Evolutionary conservation across 2,888 invertebrate species (phyloP).

Genomic region (Galeruca laticollis): DNA sequence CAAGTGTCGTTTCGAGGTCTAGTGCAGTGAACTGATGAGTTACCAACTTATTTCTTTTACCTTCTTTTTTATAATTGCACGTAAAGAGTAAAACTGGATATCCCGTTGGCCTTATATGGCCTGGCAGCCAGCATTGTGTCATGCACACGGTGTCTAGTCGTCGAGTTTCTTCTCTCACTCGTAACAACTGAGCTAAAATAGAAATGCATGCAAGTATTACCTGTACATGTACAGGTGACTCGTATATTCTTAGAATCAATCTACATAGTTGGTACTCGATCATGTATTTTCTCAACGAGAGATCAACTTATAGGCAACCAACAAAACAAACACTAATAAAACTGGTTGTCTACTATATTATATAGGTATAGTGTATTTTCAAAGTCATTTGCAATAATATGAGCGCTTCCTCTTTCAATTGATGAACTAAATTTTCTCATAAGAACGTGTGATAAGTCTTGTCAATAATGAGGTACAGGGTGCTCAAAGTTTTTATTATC

Average conservation of each 20-base stretch:
- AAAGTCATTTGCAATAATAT: no score
- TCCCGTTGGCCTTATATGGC: constrained; percentile 28
- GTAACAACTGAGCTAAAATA: constrained; percentile 15
- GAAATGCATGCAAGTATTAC: constrained; percentile 14
- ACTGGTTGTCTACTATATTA: not conserved
- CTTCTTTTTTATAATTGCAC: constrained; percentile 29
- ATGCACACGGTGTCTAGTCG: constrained; percentile 33
- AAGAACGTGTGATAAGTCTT: no score
- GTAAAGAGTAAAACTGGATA: constrained; percentile 35
- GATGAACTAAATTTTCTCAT: no score
- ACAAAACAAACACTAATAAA: not conserved
- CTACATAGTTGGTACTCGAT: not conserved
- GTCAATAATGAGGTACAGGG: no score
- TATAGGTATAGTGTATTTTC: no score
- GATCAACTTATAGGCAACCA: not conserved
- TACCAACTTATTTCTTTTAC: constrained; percentile 39
- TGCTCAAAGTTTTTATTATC: no score
- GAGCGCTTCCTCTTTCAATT: no score
- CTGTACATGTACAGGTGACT: constrained; percentile 13
- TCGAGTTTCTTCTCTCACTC: constrained; percentile 7
- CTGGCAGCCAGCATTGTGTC: constrained; percentile 28
- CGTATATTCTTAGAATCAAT: constrained; percentile 14
- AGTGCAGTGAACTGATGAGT: constrained; percentile 48
- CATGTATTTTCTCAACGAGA: not conserved
- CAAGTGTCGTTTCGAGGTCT: constrained; percentile 41